Evolutionary conservation across 2,888 invertebrate species (phyloP).

Genomic region (Hirtodrosophila duncani): DNA sequence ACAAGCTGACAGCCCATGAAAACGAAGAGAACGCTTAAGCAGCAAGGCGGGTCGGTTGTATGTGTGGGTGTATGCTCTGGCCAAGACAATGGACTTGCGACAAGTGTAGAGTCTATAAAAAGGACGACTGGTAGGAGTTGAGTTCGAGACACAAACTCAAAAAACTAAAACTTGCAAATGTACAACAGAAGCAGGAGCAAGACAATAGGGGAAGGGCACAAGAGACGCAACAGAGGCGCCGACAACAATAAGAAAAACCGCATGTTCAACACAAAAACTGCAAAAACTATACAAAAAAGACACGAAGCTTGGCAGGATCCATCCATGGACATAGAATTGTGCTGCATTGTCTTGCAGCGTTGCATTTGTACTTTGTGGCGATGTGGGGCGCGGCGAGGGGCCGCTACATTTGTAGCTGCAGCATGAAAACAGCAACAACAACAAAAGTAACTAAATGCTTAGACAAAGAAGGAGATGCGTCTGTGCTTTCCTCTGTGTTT

Average conservation of each 20-base stretch:
- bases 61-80: constrained; percentile 17
- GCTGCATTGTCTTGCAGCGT: too few species aligned
- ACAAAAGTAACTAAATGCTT: too few species aligned
- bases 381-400: too few species aligned
- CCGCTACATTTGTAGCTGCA: too few species aligned
- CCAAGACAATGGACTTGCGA: constrained; percentile 66
- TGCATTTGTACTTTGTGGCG: too few species aligned
- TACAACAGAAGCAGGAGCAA: constrained; percentile 42
- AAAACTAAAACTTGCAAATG: constrained; percentile 67
- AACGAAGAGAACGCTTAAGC: constrained; percentile 42
- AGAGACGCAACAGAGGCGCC: constrained; percentile 1
- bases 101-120: constrained; percentile 66
- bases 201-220: background rate
- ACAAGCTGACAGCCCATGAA: constrained; percentile 50
- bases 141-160: constrained; percentile 34
- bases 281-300: constrained; percentile 25
- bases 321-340: too few species aligned
- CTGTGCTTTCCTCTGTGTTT: too few species aligned
- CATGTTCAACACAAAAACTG: constrained; percentile 45
- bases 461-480: too few species aligned
- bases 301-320: too few species aligned
- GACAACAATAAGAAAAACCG: constrained; percentile 38
- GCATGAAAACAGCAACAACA: too few species aligned
- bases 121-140: constrained; percentile 7
- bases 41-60: too few species aligned